phyloP scores from a whole-genome alignment of 2,797 vertebrate genomes.

The Iguana delicatissima region DNA sequence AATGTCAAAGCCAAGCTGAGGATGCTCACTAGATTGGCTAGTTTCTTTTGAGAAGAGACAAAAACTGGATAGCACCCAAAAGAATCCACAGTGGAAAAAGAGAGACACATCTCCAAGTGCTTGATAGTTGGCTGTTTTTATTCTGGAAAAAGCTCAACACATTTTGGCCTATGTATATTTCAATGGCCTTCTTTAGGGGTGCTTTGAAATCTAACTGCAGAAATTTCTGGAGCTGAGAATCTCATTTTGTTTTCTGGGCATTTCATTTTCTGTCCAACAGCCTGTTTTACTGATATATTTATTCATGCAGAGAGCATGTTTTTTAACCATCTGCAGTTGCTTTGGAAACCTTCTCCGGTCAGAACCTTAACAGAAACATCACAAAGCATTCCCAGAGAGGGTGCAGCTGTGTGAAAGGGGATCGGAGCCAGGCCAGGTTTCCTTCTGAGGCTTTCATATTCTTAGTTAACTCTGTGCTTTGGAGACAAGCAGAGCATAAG shows the following conservation, averaged over 20 bases:
- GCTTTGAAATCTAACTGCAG: no score
- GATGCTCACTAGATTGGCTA: not conserved
- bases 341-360: not conserved
- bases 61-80: no score
- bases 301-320: not conserved
- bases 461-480: not conserved
- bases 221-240: no score
- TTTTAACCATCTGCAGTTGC: not conserved
- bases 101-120: no score
- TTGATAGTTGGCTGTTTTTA: no score
- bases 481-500: not conserved
- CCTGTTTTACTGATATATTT: not conserved
- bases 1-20: not conserved
- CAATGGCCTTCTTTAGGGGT: no score
- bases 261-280: not conserved
- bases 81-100: no score
- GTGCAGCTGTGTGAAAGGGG: constrained; percentile 8
- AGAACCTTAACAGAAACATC: constrained; percentile 5
- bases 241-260: no score
- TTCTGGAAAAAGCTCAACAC: no score
- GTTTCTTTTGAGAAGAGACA: not conserved
- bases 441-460: not conserved
- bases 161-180: no score
- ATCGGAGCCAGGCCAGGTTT: not conserved
- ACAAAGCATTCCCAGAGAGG: constrained; percentile 1